Conservation (phyloP, 2,113 vertebrate species). For the Leiothrix lutea region DNA sequence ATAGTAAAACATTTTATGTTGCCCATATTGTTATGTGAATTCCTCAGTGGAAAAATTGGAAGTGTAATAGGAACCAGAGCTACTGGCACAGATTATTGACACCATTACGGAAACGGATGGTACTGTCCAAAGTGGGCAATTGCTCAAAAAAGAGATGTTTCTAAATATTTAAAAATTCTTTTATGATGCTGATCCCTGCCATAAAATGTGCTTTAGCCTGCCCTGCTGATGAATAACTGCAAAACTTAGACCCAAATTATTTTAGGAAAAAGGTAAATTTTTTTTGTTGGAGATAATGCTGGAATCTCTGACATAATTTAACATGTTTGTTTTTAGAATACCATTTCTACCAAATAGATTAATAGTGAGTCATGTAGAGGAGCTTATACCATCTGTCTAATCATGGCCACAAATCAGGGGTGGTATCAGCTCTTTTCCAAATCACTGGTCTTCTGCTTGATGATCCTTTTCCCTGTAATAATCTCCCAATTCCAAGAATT, state of each 20-base stretch:
- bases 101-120: not conserved
- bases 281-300: not conserved
- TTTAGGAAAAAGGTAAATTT: not conserved
- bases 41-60: not conserved
- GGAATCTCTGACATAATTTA: not conserved
- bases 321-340: not conserved
- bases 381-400: not conserved
- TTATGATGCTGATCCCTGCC: not conserved
- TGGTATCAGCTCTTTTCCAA: not conserved
- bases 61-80: not conserved
- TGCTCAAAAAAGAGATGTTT: not conserved
- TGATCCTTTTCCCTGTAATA: not conserved
- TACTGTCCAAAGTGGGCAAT: not conserved
- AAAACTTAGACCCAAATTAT: not conserved
- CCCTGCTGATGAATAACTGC: not conserved
- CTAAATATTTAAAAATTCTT: not conserved
- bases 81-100: not conserved
- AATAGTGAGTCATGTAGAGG: not conserved
- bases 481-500: not conserved
- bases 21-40: not conserved
- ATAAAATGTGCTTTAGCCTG: not conserved
- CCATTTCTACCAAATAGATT: not conserved
- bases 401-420: not conserved
- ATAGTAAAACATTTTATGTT: not conserved
- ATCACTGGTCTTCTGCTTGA: not conserved